A percentile compares a stretch with the other conserved stretches of the same genome.
Conservation (phyloP, 2,888 invertebrate genomes). For the Nematopogon swammerdamellus region DNA sequence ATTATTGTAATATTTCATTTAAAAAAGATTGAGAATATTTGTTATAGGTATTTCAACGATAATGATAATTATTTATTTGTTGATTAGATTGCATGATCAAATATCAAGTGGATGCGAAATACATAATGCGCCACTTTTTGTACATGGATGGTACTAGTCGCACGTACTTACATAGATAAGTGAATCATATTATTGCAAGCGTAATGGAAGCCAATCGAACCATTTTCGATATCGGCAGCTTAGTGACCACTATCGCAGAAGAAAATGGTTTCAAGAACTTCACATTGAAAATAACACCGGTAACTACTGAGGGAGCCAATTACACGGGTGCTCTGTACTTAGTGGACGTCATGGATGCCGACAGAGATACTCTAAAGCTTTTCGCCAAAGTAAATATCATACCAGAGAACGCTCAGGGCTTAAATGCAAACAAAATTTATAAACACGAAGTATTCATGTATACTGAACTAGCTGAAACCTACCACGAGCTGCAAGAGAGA, state of each 20-base stretch:
- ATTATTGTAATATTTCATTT: too few species aligned
- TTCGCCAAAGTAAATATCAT: conserved; percentile 1
- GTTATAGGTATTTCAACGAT: too few species aligned
- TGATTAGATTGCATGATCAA: too few species aligned
- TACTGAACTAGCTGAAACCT: not conserved
- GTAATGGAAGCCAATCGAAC: too few species aligned
- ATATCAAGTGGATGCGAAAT: too few species aligned
- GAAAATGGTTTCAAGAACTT: not conserved
- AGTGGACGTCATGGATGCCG: not conserved
- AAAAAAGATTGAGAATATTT: too few species aligned
- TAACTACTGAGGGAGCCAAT: conserved; percentile 2
- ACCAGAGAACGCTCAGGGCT: not conserved
- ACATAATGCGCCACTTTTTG: too few species aligned
- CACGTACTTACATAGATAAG: too few species aligned
- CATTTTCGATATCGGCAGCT: too few species aligned
- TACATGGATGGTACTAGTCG: too few species aligned
- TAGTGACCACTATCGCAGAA: not conserved
- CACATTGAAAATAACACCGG: not conserved
- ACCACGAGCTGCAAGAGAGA: conserved; percentile 6
- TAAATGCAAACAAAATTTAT: not conserved
- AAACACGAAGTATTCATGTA: conserved; percentile 1
- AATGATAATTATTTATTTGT: too few species aligned
- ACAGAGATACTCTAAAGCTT: not conserved
- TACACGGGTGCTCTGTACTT: not conserved
- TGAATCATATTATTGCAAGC: too few species aligned